Base-by-base conservation (phyloP, 2,888 invertebrate genomes). In the Miltochrista miniata region DNA sequence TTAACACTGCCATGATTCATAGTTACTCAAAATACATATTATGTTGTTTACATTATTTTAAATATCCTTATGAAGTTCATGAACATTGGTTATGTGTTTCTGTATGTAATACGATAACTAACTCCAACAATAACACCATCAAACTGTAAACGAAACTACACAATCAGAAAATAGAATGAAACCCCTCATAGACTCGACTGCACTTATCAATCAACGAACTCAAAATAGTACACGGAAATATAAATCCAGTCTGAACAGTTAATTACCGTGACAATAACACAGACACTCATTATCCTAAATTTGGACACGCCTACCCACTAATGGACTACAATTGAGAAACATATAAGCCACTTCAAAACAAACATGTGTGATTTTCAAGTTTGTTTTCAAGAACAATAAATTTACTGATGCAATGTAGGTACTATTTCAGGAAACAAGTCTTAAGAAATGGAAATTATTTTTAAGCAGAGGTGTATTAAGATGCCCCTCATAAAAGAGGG, bases 261-360 rank as follows among this genome's bases (percentile, higher is more conserved):
- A 85, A 87, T 85, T 82, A 72, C 83, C 80, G 71, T 76, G 85
- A 85, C 86, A 83, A 69, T 67, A 68, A 78, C 76, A 72, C 71
- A 65, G 64, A 61, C 61, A 65, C 74, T 76, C 77, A 75, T 80
- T 80, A 81, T 80, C 60, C 77, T 81, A 82, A 81, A 78, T 81
- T 74, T 80, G 76, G 72, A 80, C 75, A 75, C 79, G 74, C 76
- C 78, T 75, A 66, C 49, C 55, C 45, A 59, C 68, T 76, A 74
- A 74, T 75, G 75, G 72, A 68, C 49, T 61, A 48, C 42, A 64
- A 67, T 68, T 50, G 54, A 67, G 52, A 61, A 56, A 49, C 60
- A 45, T 57, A 54, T 43, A 47, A 38, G n/a, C n/a, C 37, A 15
- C 30, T 51, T 49, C 34, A 44, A 24, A 24, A 24, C 5, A 24